Evolutionary conservation across 2,113 vertebrate species (phyloP).

Genomic region (Sphyrna mokarran): DNA sequence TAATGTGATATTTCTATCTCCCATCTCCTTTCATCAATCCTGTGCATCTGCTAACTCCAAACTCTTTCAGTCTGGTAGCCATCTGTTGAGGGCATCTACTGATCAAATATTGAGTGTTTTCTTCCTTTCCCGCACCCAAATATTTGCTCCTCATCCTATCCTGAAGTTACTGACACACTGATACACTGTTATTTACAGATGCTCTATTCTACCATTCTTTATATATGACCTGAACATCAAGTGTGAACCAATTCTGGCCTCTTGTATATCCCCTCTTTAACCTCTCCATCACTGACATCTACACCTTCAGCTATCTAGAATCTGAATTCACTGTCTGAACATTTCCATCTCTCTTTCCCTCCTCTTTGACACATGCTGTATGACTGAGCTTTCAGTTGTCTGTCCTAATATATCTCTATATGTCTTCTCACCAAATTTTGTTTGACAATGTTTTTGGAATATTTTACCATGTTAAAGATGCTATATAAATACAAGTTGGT

Average conservation of each 20-base stretch:
- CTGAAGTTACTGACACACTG: too few relatives aligned
- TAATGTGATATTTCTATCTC: neutral
- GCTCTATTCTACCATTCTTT: neutral
- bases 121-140: neutral
- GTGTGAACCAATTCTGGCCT: neutral
- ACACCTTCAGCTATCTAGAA: neutral
- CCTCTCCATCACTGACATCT: neutral
- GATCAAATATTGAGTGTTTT: neutral
- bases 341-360: neutral
- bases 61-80: neutral
- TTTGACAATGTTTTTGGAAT: too few relatives aligned
- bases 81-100: neutral
- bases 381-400: neutral
- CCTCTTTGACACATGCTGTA: neutral
- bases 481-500: neutral
- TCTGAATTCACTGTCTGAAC: neutral
- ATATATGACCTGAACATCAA: neutral
- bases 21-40: neutral
- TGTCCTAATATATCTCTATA: neutral
- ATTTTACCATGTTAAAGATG: neutral
- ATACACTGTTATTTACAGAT: too few relatives aligned
- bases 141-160: neutral
- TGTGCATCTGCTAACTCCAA: neutral
- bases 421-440: neutral
- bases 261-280: neutral